A percentile compares a stretch with the other conserved stretches of the same genome.
Conservation (phyloP, 2,797 vertebrate genomes). For the Coracias cyanogaster region DNA sequence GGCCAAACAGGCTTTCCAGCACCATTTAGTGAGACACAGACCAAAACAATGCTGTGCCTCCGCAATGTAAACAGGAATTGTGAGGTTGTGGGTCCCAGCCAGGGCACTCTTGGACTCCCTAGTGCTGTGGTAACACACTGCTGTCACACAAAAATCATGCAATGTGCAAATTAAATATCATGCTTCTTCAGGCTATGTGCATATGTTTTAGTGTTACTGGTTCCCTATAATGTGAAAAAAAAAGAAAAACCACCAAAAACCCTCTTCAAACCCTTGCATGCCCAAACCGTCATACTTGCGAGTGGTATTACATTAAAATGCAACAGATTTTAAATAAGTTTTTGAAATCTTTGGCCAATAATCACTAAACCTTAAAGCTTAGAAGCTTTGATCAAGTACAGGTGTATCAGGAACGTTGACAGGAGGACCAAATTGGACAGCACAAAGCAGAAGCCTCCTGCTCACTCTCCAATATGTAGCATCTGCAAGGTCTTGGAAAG, state of each 20-base stretch:
- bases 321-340: not conserved
- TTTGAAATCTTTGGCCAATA: not conserved
- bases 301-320: not conserved
- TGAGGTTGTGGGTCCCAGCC: rapidly evolving
- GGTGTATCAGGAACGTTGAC: rapidly evolving
- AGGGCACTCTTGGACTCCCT: rapidly evolving
- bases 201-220: rapidly evolving
- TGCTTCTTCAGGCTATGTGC: not conserved
- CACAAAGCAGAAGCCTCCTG: not conserved
- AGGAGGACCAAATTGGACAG: not conserved
- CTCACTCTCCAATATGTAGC: rapidly evolving
- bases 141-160: not conserved
- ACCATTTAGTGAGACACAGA: rapidly evolving
- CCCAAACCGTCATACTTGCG: no score
- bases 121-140: rapidly evolving
- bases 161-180: rapidly evolving
- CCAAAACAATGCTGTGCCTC: no score
- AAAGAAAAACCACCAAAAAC: rapidly evolving
- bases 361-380: not conserved
- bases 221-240: not conserved
- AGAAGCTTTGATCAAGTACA: not conserved
- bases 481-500: not conserved
- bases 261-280: rapidly evolving
- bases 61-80: rapidly evolving
- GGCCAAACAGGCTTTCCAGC: rapidly evolving